phyloP scores from a whole-genome alignment of 1,140 invertebrate species.

The Leptinotarsa texana region DNA sequence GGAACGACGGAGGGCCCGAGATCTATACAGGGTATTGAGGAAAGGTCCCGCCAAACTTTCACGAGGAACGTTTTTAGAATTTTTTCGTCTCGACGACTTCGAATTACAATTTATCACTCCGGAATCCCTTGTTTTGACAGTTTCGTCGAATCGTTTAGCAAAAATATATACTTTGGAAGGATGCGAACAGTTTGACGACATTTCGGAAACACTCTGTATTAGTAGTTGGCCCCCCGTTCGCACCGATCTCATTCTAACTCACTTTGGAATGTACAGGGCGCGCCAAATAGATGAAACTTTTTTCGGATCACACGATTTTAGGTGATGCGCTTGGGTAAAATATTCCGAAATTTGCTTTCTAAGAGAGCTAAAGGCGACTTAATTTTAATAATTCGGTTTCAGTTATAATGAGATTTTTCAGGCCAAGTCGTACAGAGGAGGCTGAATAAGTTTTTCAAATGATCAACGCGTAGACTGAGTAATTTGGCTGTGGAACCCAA shows the following conservation, averaged over 20 bases:
- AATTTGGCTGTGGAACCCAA: no score
- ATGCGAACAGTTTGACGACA: not conserved
- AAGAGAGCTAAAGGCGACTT: conserved; percentile 5
- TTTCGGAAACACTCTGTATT: conserved; percentile 25
- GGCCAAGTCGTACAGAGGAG: not conserved
- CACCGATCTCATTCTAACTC: conserved; percentile 40
- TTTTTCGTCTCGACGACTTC: no score
- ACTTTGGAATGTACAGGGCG: conserved; percentile 41
- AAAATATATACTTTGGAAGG: no score
- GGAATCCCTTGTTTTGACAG: no score
- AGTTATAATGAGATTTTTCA: conserved; percentile 12
- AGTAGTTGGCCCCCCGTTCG: conserved; percentile 38
- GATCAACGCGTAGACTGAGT: not conserved
- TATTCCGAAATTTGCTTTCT: not conserved
- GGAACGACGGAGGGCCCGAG: conserved; percentile 40
- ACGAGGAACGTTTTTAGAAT: not conserved
- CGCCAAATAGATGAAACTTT: conserved; percentile 19
- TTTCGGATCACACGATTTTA: not conserved
- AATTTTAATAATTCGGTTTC: conserved; percentile 14
- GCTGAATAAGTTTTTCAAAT: not conserved
- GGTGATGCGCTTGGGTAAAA: not conserved
- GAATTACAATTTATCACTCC: no score
- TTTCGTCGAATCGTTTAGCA: no score
- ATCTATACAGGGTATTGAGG: conserved; percentile 32
- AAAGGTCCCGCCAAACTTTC: not conserved